Evolutionary conservation across 1,140 invertebrate species (phyloP).

Genomic region (Yoshiicerus persimilis): DNA sequence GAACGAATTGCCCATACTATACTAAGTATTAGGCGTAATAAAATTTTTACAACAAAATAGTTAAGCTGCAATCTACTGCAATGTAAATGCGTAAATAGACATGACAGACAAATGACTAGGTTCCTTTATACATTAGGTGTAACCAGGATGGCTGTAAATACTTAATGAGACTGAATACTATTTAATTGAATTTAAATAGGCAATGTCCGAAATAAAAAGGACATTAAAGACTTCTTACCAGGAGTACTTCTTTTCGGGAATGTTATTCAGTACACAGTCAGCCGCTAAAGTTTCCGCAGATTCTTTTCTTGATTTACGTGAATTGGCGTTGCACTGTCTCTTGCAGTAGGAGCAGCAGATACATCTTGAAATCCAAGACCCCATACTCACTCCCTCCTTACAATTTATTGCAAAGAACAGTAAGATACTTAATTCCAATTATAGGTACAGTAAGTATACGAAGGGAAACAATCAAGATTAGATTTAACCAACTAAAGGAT

Average conservation of each 20-base stretch:
- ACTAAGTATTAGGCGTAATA: no score
- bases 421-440: neutral
- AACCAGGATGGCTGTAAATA: no score
- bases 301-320: neutral
- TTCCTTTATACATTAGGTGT: no score
- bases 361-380: conserved; percentile 21
- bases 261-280: neutral
- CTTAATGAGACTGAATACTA: no score
- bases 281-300: neutral
- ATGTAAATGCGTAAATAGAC: no score
- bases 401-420: neutral
- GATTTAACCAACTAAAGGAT: neutral
- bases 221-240: neutral
- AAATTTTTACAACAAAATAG: no score
- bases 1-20: no score
- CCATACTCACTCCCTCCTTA: conserved; percentile 1
- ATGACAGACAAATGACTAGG: no score
- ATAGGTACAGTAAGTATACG: neutral
- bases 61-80: no score
- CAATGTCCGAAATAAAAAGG: no score
- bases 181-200: no score
- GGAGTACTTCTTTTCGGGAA: conserved; percentile 22
- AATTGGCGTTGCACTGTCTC: neutral
- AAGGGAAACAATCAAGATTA: neutral
- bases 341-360: neutral